Conservation (phyloP, 2,797 vertebrate species). For the Anguilla megastoma region DNA sequence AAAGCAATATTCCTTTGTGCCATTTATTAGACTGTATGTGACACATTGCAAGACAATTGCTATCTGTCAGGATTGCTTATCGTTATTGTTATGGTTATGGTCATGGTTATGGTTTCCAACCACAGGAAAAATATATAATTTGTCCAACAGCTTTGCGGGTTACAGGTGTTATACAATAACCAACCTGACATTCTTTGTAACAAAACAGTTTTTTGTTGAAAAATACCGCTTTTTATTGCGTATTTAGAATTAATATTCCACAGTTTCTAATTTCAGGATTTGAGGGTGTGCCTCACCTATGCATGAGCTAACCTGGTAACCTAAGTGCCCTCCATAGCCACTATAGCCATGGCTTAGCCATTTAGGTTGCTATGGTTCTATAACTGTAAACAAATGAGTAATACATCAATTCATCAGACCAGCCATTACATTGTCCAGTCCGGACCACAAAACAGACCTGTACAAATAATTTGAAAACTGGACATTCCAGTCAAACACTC, state of each 20-base stretch:
- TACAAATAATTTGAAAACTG: too few relatives aligned
- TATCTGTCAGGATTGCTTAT: conserved; percentile 18
- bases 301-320: too few relatives aligned
- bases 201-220: neutral
- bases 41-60: neutral
- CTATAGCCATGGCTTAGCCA: neutral
- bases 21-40: conserved; percentile 8
- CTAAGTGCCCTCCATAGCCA: neutral
- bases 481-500: too few relatives aligned
- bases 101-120: conserved; percentile 8
- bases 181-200: neutral
- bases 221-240: neutral
- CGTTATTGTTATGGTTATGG: conserved; percentile 4
- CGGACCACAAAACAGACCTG: too few relatives aligned
- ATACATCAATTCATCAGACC: neutral
- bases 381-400: neutral
- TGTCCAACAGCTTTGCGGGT: neutral
- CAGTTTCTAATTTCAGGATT: neutral
- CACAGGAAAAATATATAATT: neutral
- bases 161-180: neutral
- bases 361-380: too few relatives aligned
- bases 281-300: neutral
- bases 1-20: conserved; percentile 9
- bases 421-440: too few relatives aligned
- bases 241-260: neutral